These are phyloP conservation scores for Bagarius yarrelli DNA, from an alignment of 2,113 vertebrate genomes.

Conservation along the genomic window DNA sequence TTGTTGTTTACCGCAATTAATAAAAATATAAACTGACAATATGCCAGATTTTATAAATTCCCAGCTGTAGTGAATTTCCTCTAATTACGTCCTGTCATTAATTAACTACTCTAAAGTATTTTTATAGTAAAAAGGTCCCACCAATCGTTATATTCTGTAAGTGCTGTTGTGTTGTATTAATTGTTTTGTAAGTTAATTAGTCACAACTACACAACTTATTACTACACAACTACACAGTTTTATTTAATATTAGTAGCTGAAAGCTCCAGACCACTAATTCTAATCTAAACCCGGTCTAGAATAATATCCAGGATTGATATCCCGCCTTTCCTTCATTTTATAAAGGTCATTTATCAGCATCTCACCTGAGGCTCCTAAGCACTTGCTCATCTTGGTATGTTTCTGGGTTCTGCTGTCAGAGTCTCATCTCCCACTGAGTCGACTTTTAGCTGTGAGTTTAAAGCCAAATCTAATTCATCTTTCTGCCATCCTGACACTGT, in stretches of 20 bases:
- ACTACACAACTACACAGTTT: too few relatives aligned
- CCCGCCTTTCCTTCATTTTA: background rate
- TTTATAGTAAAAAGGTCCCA: background rate
- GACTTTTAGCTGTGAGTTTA: background rate
- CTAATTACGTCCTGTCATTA: background rate
- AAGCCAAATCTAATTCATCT: slow-evolving; percentile 25
- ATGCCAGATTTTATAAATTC: background rate
- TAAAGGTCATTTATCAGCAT: background rate
- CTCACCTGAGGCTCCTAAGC: background rate
- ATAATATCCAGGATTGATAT: too few relatives aligned
- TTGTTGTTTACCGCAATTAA: too few relatives aligned
- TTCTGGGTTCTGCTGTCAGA: background rate
- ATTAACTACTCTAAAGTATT: background rate
- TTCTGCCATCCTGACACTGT: background rate
- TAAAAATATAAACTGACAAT: too few relatives aligned
- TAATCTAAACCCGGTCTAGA: background rate
- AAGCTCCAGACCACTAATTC: background rate
- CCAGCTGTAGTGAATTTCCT: too few relatives aligned
- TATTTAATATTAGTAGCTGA: background rate
- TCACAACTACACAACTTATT: too few relatives aligned
- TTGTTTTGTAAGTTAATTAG: background rate
- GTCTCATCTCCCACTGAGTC: background rate
- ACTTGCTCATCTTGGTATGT: slow-evolving; percentile 2
- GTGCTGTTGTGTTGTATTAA: background rate
- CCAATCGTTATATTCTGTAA: background rate